Percentiles rank a stretch among this genome's conserved stretches.
Evolutionary conservation across 2,888 invertebrate genomes (phyloP).

Genomic region (Sussaba pulchella): DNA sequence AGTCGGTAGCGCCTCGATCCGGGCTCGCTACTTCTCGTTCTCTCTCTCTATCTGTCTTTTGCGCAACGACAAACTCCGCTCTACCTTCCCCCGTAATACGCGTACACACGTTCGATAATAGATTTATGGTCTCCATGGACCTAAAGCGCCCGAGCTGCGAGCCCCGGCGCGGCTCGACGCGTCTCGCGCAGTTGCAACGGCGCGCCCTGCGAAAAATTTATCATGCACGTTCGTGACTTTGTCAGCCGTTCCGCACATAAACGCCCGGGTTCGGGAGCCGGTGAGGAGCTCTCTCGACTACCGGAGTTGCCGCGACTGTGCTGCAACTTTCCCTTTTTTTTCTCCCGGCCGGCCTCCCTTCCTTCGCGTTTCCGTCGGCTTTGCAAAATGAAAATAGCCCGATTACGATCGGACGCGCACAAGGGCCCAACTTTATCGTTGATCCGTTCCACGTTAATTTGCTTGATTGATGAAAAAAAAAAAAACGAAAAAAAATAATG

Average conservation of each 20-base stretch:
- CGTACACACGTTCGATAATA: no score
- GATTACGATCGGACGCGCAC: constrained; percentile 54
- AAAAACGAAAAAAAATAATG: not conserved
- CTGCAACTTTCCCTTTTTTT: constrained; percentile 40
- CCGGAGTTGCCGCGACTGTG: not conserved
- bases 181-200: not conserved
- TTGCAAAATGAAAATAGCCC: constrained; percentile 54
- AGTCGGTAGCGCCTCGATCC: constrained; percentile 24
- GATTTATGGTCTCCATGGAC: no score
- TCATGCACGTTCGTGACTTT: not conserved
- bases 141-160: no score
- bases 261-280: no score
- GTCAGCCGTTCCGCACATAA: not conserved
- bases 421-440: not conserved
- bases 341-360: no score
- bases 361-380: constrained; percentile 58
- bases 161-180: no score
- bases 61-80: constrained; percentile 42
- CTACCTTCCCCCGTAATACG: no score
- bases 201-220: no score
- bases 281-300: not conserved
- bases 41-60: constrained; percentile 48
- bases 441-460: constrained; percentile 48
- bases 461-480: constrained; percentile 57
- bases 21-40: constrained; percentile 30